Percentiles rank a stretch among this genome's conserved stretches.
These are phyloP conservation scores for Glossosoma conforme DNA, from an alignment of 1,140 invertebrate species.

Conservation along the genomic window DNA sequence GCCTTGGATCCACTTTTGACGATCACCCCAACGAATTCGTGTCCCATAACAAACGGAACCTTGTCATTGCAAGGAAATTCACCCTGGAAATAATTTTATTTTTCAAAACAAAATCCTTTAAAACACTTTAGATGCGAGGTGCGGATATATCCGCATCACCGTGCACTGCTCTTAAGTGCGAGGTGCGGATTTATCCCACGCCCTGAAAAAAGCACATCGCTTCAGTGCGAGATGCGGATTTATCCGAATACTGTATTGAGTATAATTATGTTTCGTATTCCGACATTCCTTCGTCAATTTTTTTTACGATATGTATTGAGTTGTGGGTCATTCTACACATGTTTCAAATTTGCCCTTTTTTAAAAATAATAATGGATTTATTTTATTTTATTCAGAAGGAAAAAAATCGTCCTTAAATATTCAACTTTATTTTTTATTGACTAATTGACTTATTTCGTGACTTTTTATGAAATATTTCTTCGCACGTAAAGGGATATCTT, in stretches of 20 bases:
- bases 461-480: no score
- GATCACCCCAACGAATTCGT: constrained; percentile 65
- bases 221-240: background rate
- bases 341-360: no score
- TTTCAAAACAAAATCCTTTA: background rate
- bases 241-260: background rate
- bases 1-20: constrained; percentile 51
- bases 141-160: background rate
- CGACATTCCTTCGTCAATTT: no score
- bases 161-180: background rate
- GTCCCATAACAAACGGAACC: constrained; percentile 55
- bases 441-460: no score
- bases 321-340: no score
- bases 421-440: no score
- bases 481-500: no score
- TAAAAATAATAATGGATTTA: no score
- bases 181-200: background rate
- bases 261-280: background rate
- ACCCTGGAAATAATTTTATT: constrained; percentile 45
- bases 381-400: no score
- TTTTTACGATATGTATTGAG: no score
- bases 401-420: no score
- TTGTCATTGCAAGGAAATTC: constrained; percentile 57
- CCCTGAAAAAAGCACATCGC: no score
- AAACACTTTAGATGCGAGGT: background rate